phyloP scores from a whole-genome alignment of 2,113 vertebrate genomes.

The Paratilapia polleni region DNA sequence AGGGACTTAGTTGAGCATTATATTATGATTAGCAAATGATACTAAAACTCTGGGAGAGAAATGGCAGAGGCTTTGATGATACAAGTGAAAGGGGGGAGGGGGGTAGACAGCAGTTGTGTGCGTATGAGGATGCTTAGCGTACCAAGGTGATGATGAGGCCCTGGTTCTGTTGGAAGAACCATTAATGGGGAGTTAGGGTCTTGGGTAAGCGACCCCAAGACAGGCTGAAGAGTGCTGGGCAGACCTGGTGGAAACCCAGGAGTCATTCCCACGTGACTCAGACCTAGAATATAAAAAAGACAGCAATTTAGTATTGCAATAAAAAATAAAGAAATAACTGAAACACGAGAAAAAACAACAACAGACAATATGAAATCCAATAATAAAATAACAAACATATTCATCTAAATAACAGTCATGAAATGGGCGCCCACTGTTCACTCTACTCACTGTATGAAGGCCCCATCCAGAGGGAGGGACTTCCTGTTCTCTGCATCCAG shows the following conservation, averaged over 20 bases:
- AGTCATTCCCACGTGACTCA: conserved; percentile 89
- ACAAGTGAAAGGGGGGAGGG: conserved; percentile 37
- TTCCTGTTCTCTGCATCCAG: conserved; percentile 95
- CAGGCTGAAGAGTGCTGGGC: conserved; percentile 88
- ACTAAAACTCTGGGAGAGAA: conserved; percentile 73
- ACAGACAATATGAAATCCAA: not conserved
- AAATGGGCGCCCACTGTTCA: not conserved
- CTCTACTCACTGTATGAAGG: conserved; percentile 90
- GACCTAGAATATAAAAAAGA: conserved; percentile 77
- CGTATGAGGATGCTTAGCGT: conserved; percentile 20
- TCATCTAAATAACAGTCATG: not conserved
- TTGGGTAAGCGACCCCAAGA: conserved; percentile 90
- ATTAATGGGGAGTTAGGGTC: conserved; percentile 91
- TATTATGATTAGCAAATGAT: conserved; percentile 79
- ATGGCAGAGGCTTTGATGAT: conserved; percentile 33
- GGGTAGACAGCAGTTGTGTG: conserved; percentile 2
- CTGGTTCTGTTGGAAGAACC: conserved; percentile 90
- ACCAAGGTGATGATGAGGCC: conserved; percentile 91
- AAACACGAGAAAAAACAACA: not conserved
- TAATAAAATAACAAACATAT: not conserved
- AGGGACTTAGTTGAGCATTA: conserved; percentile 79
- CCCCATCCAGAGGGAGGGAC: conserved; percentile 97
- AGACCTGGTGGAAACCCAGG: conserved; percentile 90
- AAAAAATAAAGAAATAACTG: not conserved
- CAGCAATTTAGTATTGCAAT: not conserved